Base-by-base conservation (phyloP, 2,888 invertebrate species). In the Drosophila glabriapex region DNA sequence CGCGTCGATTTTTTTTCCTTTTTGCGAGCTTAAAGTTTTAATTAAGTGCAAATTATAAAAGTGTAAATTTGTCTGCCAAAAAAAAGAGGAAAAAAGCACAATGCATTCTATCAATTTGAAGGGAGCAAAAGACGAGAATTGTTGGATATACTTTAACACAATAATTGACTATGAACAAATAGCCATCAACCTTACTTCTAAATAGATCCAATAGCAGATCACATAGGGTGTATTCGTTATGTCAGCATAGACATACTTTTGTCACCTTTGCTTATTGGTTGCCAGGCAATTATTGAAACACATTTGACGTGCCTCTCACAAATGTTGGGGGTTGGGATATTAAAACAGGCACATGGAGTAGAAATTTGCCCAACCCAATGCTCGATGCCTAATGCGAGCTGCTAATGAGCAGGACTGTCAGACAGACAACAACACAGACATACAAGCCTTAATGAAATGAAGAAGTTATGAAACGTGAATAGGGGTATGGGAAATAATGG, bases 31-130 rank as follows among this genome's bases (percentile, higher is more conserved):
- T 76, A 58, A 70, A 85, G 76, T 89, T 87, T 87, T 87, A 87
- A 87, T 91, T 87, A 87, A 91, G 87, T 89, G 90, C 85, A 89
- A 87, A 89, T 87, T 91, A 82, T 77, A 80, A 80, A 78, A 79
- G 89, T 84, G 82, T 76, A 63, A 74, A 74, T 78, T 76, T 82
- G 43, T 68, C 28, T 37, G 61, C 50, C 60, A 54, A 62, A 54
- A 68, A 35, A 7, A 39, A 28, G 19, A 58, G 73, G 53, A 22
- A 43, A 54, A 46, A 37, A 74, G 41, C 5, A 37, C 3, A 16
- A n/a, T 14, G n/a, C 22, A 12, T 33, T 41, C 37, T 12, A 12
- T 12, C 7, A 19, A 43, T n/a, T 58, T 12, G 2, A 67, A 31
- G 6, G 12, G 10, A 31, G 3, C 4, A 2, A 6, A 29, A 33